Conservation (phyloP, 1,140 invertebrate species). For the Diabrotica undecimpunctata region DNA sequence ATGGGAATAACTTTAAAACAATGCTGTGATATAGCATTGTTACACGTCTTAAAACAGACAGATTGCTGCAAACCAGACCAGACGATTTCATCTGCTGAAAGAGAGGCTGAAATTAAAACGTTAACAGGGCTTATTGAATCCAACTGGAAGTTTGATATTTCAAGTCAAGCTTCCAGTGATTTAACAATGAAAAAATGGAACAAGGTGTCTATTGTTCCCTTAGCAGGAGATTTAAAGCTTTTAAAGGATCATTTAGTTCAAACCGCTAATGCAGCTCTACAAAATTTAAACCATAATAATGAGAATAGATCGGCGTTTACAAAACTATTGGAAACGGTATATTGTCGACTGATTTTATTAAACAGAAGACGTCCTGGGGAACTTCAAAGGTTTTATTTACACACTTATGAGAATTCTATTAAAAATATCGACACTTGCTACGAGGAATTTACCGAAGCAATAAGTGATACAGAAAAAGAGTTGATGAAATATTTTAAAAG, state of each 20-base stretch:
- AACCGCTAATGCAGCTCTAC: not conserved
- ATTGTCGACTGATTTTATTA: slow-evolving; percentile 23
- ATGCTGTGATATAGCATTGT: slow-evolving; percentile 28
- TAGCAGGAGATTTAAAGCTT: slow-evolving; percentile 30
- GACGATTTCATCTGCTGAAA: not conserved
- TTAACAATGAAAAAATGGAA: slow-evolving; percentile 30
- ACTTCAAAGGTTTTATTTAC: slow-evolving; percentile 21
- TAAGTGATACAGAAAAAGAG: slow-evolving; percentile 25
- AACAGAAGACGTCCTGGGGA: slow-evolving; percentile 26
- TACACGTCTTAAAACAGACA: not conserved
- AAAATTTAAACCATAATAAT: not conserved
- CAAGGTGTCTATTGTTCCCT: slow-evolving; percentile 29
- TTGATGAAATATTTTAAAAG: slow-evolving; percentile 20
- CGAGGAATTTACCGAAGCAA: slow-evolving; percentile 26
- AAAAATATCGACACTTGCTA: slow-evolving; percentile 11
- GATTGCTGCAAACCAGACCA: slow-evolving; percentile 6
- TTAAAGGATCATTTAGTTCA: slow-evolving; percentile 23
- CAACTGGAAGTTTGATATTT: slow-evolving; percentile 44
- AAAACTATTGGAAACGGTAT: slow-evolving; percentile 16
- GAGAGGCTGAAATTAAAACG: slow-evolving; percentile 30
- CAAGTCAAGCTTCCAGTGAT: slow-evolving; percentile 32
- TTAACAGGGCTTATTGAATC: slow-evolving; percentile 36
- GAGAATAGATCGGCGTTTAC: slow-evolving; percentile 1
- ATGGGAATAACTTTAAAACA: slow-evolving; percentile 30
- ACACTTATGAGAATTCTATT: slow-evolving; percentile 22